Base-by-base conservation (phyloP, 2,797 vertebrate genomes). In the Darevskia mixta region DNA sequence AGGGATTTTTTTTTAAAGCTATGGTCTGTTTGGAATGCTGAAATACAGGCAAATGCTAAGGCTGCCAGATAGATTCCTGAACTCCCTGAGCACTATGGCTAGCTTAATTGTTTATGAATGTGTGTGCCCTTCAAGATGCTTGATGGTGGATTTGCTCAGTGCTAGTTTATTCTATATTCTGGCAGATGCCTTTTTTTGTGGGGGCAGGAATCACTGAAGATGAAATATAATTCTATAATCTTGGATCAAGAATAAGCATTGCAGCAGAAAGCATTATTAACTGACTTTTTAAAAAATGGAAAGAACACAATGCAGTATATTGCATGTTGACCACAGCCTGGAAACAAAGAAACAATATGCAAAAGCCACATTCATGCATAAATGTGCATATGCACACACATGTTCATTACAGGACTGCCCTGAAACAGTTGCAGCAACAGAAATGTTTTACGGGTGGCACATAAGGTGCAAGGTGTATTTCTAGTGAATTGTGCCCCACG, bases 241-340 rank as follows among this genome's bases (percentile, higher is more conserved):
- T 9, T 29, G 49, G 79, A 69, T 58, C 32, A 0, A 0, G 6
- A 13, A 55, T 86, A 29, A 86, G 3, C 29, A 35, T 43, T 45
- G 64, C 2, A 84, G 27, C 49, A 82, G 81, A 84, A 49, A 85
- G 72, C n/a, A 43, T 43, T 35, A 89, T 66, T 67, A 32, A 61
- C 2, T 7, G 87, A 67, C 23, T 86, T 45, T 87, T 85, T 64
- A n/a, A 90, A 2, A 0, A 15, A 27, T 0, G 0, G 32, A 76
- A 88, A 87, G 0, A 0, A 0, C 69, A 9, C 4, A 11, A 1
- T 20, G 27, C 49, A 55, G 49, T 55, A 43, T 55, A 18, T 49
- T 49, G 32, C n/a, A 23, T 67, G 27, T 15, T 7, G 15, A 55
- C 35, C 13, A 11, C 35, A 23, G 23, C 17, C 61, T 43, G 73